A percentile compares a stretch with the other conserved stretches of the same genome.
Evolutionary conservation across 2,888 invertebrate species (phyloP).

Genomic region (Ceriagrion tenellum): DNA sequence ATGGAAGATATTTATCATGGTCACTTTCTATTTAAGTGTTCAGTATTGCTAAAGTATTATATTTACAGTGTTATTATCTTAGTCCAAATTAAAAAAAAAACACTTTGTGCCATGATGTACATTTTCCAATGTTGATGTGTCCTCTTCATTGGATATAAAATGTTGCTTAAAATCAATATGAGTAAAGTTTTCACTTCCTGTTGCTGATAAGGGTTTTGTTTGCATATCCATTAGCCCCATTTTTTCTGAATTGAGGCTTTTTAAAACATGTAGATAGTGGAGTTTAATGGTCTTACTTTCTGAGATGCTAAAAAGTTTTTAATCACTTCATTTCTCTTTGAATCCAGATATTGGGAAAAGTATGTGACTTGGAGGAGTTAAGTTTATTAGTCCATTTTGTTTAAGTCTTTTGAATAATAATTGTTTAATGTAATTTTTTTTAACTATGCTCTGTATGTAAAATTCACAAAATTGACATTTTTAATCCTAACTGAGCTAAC

Average conservation of each 20-base stretch:
- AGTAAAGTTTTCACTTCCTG: background rate
- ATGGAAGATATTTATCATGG: background rate
- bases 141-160: background rate
- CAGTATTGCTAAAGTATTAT: constrained; percentile 21
- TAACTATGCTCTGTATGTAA: background rate
- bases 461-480: background rate
- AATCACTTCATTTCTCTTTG: background rate
- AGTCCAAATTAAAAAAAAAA: background rate
- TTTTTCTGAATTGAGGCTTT: background rate
- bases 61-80: background rate
- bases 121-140: background rate
- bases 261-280: background rate
- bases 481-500: background rate
- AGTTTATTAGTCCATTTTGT: background rate
- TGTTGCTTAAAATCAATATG: too few relatives aligned
- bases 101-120: background rate
- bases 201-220: background rate
- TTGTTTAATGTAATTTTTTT: background rate
- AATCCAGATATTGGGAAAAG: background rate
- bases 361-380: background rate
- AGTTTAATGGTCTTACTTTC: background rate
- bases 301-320: background rate
- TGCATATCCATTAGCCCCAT: background rate
- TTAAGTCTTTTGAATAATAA: background rate
- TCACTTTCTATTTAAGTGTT: background rate